phyloP scores from a whole-genome alignment of 2,888 invertebrate genomes.

The Oeneis ivallda region DNA sequence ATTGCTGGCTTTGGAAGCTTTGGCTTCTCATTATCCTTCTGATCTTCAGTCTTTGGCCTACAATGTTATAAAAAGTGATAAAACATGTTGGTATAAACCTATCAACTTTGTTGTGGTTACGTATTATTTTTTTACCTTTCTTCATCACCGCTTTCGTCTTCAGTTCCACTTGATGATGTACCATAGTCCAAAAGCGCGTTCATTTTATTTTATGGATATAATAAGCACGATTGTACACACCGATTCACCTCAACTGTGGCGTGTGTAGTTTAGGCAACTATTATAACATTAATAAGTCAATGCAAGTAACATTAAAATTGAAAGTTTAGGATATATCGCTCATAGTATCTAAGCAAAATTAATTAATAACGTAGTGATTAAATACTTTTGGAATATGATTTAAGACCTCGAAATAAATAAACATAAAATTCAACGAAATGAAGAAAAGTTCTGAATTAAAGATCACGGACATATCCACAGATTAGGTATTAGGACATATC shows the following conservation, averaged over 20 bases:
- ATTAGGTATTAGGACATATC: too few species aligned
- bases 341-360: too few species aligned
- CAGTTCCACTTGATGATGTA: constrained; percentile 74
- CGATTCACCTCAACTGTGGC: not conserved
- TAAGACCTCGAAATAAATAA: too few species aligned
- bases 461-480: too few species aligned
- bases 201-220: constrained; percentile 58
- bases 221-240: not conserved
- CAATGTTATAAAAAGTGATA: constrained; percentile 4
- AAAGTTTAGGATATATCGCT: too few species aligned
- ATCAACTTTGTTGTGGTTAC: not conserved
- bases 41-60: constrained; percentile 29
- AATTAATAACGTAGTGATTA: too few species aligned
- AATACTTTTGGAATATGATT: too few species aligned
- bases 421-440: too few species aligned
- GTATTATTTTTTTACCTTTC: constrained; percentile 55
- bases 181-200: constrained; percentile 87
- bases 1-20: constrained; percentile 85
- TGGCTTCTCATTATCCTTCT: constrained; percentile 50
- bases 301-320: too few species aligned
- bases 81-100: not conserved
- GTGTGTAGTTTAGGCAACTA: too few species aligned
- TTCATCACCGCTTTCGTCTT: constrained; percentile 69
- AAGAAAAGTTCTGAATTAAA: too few species aligned
- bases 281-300: too few species aligned